Evolutionary conservation across 2,888 invertebrate genomes (phyloP).

Genomic region (Monochamus alternatus): DNA sequence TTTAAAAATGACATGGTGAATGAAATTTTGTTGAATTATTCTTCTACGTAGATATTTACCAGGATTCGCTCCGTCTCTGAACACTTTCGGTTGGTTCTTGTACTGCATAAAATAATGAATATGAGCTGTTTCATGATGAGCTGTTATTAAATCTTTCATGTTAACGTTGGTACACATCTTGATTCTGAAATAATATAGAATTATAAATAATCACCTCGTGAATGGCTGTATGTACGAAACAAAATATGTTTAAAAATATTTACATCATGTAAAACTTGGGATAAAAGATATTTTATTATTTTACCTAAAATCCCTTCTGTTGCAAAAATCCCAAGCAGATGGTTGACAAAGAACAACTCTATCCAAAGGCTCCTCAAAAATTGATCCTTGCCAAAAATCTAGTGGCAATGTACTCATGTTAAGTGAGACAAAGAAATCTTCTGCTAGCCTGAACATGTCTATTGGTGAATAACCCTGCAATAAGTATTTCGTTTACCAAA

Average conservation of each 20-base stretch:
- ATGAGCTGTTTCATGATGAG: constrained; percentile 95
- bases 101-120: constrained; percentile 92
- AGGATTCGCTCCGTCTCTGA: constrained; percentile 94
- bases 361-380: constrained; percentile 86
- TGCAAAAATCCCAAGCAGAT: constrained; percentile 96
- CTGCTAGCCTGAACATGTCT: constrained; percentile 89
- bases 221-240: neutral
- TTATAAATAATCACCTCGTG: constrained; percentile 15
- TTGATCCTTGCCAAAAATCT: constrained; percentile 91
- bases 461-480: constrained; percentile 86
- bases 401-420: constrained; percentile 90
- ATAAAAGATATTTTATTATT: neutral
- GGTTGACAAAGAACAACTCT: constrained; percentile 89
- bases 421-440: constrained; percentile 92
- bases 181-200: constrained; percentile 75
- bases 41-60: constrained; percentile 71
- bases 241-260: no score
- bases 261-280: no score
- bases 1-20: no score
- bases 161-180: constrained; percentile 91
- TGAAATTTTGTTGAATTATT: no score
- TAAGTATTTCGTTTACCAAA: constrained; percentile 1
- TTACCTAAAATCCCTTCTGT: constrained; percentile 88
- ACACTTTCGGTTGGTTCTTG: constrained; percentile 86
- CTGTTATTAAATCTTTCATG: constrained; percentile 89